These are phyloP conservation scores for Pedicia rivosa DNA, from an alignment of 2,888 invertebrate genomes.

Conservation along the genomic window DNA sequence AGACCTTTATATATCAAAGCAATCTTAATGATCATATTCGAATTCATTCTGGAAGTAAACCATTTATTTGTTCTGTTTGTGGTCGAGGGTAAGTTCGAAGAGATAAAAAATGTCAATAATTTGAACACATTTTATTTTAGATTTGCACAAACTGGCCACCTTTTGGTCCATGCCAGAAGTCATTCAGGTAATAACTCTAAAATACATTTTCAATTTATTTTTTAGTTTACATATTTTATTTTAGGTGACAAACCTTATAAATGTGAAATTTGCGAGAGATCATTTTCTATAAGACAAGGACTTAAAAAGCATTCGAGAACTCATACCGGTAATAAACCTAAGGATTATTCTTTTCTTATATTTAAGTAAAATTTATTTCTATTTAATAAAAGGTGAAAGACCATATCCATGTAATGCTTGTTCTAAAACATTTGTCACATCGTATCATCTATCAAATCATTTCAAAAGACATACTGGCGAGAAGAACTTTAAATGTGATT, in stretches of 20 bases:
- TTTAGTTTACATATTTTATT: too few relatives aligned
- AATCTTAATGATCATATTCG: constrained; percentile 11
- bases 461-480: constrained; percentile 11
- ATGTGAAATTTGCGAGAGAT: constrained; percentile 2
- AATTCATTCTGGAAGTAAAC: constrained; percentile 12
- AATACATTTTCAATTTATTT: too few relatives aligned
- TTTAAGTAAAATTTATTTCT: not conserved
- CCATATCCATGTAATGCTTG: constrained; percentile 11
- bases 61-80: constrained; percentile 9
- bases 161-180: constrained; percentile 10
- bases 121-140: constrained; percentile 2
- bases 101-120: not conserved
- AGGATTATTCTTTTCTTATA: not conserved
- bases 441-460: constrained; percentile 12
- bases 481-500: constrained; percentile 10
- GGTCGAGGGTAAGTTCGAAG: constrained; percentile 8
- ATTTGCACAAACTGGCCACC: constrained; percentile 11
- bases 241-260: constrained; percentile 12
- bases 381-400: constrained; percentile 8
- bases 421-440: constrained; percentile 10
- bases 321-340: constrained; percentile 6
- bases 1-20: constrained; percentile 9
- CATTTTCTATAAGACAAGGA: constrained; percentile 10
- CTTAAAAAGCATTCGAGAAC: constrained; percentile 11
- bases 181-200: too few relatives aligned